Conservation (phyloP, 2,113 vertebrate species). For the Psilopsiagon aurifrons region DNA sequence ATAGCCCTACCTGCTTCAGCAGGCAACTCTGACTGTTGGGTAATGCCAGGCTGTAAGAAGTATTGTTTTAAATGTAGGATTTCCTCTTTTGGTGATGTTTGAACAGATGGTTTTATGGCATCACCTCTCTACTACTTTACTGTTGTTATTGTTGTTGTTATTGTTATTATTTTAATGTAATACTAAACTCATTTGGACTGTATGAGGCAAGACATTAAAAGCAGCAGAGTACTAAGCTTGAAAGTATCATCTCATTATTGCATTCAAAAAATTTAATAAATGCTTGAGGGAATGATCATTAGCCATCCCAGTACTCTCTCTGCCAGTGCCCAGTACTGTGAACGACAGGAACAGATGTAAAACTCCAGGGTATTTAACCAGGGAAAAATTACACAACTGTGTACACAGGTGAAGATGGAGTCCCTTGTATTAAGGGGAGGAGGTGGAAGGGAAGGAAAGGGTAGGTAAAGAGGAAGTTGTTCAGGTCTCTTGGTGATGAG, state of each 20-base stretch:
- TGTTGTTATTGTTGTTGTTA: no score
- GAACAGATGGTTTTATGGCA: conserved; percentile 62
- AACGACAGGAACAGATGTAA: not conserved
- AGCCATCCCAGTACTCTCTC: not conserved
- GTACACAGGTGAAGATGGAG: not conserved
- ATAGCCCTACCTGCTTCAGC: conserved; percentile 66
- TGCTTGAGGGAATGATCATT: not conserved
- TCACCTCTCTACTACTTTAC: not conserved
- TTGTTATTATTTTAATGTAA: not conserved
- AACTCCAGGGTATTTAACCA: not conserved
- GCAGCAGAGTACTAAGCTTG: not conserved
- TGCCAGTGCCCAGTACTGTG: not conserved
- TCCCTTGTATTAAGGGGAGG: not conserved
- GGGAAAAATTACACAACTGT: not conserved
- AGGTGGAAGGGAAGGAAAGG: not conserved
- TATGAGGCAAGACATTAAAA: not conserved
- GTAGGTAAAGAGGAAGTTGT: not conserved
- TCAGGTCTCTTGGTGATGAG: not conserved
- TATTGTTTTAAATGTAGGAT: conserved; percentile 48
- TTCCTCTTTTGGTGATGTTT: conserved; percentile 63
- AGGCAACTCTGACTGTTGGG: conserved; percentile 26
- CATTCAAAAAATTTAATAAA: not conserved
- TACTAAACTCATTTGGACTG: not conserved
- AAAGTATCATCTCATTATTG: not conserved
- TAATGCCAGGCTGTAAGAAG: not conserved